Evolutionary conservation across 2,113 vertebrate species (phyloP).

Genomic region (Neopipo cinnamomea): DNA sequence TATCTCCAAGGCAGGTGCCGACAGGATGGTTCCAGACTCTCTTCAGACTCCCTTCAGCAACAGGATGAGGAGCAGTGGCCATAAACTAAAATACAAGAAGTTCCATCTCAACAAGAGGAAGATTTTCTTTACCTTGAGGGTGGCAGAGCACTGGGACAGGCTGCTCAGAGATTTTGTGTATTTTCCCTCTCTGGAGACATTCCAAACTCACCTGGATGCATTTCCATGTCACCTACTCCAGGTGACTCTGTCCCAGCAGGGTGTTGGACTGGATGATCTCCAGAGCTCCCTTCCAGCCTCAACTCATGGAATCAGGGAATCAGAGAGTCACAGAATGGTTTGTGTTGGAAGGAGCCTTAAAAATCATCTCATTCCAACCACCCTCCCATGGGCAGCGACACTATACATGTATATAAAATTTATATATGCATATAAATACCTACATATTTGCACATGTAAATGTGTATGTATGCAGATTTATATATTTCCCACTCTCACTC

Average conservation of each 20-base stretch:
- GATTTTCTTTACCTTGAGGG: background rate
- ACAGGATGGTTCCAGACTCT: background rate
- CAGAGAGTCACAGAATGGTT: background rate
- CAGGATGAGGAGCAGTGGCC: accelerated
- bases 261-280: background rate
- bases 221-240: background rate
- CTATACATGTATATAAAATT: background rate
- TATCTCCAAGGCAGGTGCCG: background rate
- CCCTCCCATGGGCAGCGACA: background rate
- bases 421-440: background rate
- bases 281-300: background rate
- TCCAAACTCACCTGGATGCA: background rate
- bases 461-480: background rate
- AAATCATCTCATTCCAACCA: background rate
- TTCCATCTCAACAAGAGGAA: background rate
- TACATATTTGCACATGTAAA: background rate
- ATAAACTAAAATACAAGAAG: background rate
- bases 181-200: background rate
- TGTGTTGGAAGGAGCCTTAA: background rate
- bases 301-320: background rate
- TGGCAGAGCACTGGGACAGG: background rate
- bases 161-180: background rate
- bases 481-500: background rate
- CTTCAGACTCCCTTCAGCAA: no score
- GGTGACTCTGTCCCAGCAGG: background rate